Base-by-base conservation (phyloP, 1,140 invertebrate species). In the Drosophila ficusphila region DNA sequence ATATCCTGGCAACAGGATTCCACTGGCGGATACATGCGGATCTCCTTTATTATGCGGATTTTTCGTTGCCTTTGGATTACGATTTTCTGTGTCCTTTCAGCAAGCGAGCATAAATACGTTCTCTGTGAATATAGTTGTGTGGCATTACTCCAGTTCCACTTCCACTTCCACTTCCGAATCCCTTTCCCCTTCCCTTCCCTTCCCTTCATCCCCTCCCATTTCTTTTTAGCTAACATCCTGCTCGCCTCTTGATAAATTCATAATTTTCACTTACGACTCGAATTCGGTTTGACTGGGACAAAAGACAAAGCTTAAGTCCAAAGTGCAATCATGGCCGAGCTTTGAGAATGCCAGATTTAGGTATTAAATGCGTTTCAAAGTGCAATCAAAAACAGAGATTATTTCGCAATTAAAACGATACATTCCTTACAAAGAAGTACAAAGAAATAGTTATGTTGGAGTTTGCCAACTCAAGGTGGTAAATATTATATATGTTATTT, bases 61-160 rank as follows among this genome's bases (percentile, higher is more conserved):
- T 64, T 61, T 60, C 54, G 60, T 64, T 64, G 60, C 60, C 60
- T 61, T 64, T 46, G 60, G 60, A 61, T 64, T 61, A 41, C 60
- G 60, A 42, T 61, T 27, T 44, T 27, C 60, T 57, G 39, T 54
- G 49, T 58, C 48, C 23, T 58, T 36, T 34, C 54, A 25, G n/a
- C 14, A 18, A 25, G 41, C 41, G n/a, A 44, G n/a, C 41, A 44
- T 14, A 23, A 39, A 23, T 33, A 21, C 19, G 8, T 16, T n/a
- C 39, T 12, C n/a, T n/a, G n/a, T n/a, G n/a, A n/a, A 25, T 29
- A n/a, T n/a, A 23, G 29, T 52, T 7, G 39, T 42, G 2, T 12
- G 4, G 39, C 39, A 42, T 42, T 42, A 42, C 19, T 42, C 4
- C 39, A 4, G 18, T n/a, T 42, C n/a, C 39, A n/a, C 21, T 1